Base-by-base conservation (phyloP, 2,113 vertebrate genomes). In the Callionymus lyra region DNA sequence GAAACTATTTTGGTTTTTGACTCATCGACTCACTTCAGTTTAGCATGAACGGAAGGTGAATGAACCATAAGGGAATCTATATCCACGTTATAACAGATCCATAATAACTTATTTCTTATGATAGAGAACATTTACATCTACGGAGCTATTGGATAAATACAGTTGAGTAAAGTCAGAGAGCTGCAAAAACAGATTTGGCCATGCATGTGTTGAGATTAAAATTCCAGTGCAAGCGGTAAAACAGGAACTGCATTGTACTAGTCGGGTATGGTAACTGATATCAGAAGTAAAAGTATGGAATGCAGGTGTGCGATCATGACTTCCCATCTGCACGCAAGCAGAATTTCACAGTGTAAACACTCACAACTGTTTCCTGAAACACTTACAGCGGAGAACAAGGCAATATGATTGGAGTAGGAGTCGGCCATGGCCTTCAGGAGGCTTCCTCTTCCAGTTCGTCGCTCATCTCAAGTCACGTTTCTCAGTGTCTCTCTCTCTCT, bases 281-380 rank as follows among this genome's bases (percentile, higher is more conserved):
- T 18, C 41, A 59, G 55, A 37, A 48, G 44, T 60, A 44, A 55
- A 58, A 60, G 63, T 65, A 50, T 63, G 45, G 21, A 8, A 27
- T 27, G 21, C 21, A 27, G 21, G 8, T 56, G 54, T 53, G 38
- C 45, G 50, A 46, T 52, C 40, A 58, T 56, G 19, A 52, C 38
- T 53, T 39, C 16, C 21, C 8, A 27, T 27, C 21, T 27, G 21
- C 21, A 27, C 4, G 4, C 21, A 27, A 27, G 21, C 21, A 27
- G 21, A 27, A 8, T 69, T 71, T 72, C 77, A 77, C 76, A 79
- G 77, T 79, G 78, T 81, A 71, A 77, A 74, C 70, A 70, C 70
- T 53, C 63, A 62, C 45, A 53, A 41, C 34, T 0, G 46, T 63
- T 70, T 75, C 68, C 60, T 68, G 52, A 58, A 72, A 68, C 72